Base-by-base conservation (phyloP, 2,888 invertebrate species). In the Oxyscelio sp. region DNA sequence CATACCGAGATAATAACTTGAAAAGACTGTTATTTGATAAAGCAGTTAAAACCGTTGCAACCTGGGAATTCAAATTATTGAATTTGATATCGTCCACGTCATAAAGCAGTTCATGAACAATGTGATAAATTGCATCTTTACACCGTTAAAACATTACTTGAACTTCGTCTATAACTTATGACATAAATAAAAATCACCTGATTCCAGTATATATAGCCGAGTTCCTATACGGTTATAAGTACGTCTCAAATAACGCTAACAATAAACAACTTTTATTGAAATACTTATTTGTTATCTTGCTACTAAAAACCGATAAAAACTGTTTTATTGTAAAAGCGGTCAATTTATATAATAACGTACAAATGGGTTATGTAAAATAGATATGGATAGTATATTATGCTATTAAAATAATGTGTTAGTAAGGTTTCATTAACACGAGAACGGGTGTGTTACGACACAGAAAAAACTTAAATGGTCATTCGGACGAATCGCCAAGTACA, bases 111-210 rank as follows among this genome's bases (percentile, higher is more conserved):
- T 68, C n/a, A 50, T 13, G 5, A 34, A 11, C 34, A 34, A 9
- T 9, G 34, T 34, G 34, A 34, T 34, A 9, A 34, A 34, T 34
- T 11, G 34, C 34, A 21, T 13, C 43, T 31, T 43, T 58, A 70
- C 48, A 52, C 38, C 43, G 52, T 54, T 61, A 71, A 50, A 71
- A 71, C 52, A 24, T 61, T 61, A 27, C n/a, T 43, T 54, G 56
- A 75, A 75, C 74, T 75, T 75, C 4, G 40, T 24, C 56, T 66
- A 58, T 75, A 75, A 19, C 48, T 31, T n/a, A 1, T 75, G 75
- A 65, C 74, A 54, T 63, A 59, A 65, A 65, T 75, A 75, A 63
- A 65, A 45, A 65, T 75, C 74, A 65, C 65, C 56, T 56, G 74
- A 65, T 75, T 65, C 31, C 6, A 31, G 19, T 63, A 15, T 50